These are phyloP conservation scores for Acanthornis magna DNA, from an alignment of 2,797 vertebrate species.

Conservation along the genomic window DNA sequence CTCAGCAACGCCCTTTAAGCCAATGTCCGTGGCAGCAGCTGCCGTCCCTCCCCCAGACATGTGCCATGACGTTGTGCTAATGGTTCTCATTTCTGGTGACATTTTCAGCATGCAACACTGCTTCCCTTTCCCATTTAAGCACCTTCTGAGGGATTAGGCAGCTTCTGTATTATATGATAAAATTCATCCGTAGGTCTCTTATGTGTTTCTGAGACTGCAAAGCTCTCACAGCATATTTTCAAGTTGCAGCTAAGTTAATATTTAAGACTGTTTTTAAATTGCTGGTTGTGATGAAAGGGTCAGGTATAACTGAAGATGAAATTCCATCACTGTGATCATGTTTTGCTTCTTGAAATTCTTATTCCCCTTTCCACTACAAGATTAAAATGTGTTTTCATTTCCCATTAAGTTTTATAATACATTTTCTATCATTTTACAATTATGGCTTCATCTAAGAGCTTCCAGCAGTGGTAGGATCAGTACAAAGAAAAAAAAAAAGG, in stretches of 20 bases:
- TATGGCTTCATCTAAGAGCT: not conserved
- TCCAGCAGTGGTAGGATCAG: not conserved
- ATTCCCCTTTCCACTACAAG: not conserved
- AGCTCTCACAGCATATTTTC: not conserved
- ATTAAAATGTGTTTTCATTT: not conserved
- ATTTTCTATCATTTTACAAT: not conserved
- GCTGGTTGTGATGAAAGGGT: not conserved
- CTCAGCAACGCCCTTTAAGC: not conserved
- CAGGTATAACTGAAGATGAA: not conserved
- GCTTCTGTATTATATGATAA: not conserved
- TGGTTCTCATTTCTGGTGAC: not conserved
- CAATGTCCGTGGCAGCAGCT: rapidly evolving
- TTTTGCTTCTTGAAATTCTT: not conserved
- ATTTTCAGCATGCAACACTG: not conserved
- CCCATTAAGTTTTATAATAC: not conserved
- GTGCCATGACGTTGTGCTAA: not conserved
- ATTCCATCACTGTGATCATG: not conserved
- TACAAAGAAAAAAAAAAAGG: not conserved
- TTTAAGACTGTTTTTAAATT: not conserved
- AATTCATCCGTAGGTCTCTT: not conserved
- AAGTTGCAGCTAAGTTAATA: not conserved
- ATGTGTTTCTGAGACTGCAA: not conserved
- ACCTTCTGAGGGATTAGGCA: not conserved
- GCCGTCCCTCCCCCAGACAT: rapidly evolving
- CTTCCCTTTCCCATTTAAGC: not conserved